Conservation (phyloP, 2,113 vertebrate genomes). For the Triplophysa siluroides region DNA sequence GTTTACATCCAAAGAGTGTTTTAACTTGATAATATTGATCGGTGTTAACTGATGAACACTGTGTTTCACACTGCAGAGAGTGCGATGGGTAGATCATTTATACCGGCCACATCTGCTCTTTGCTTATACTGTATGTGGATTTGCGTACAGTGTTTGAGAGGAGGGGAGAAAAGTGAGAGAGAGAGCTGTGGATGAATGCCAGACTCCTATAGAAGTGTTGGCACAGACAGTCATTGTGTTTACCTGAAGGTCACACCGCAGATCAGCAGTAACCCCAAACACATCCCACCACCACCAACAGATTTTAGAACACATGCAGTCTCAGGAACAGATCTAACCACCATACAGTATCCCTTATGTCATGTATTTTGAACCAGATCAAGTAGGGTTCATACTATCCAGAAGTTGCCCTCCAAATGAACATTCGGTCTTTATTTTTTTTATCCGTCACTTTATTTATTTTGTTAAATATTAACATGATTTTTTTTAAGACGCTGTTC, state of each 20-base stretch:
- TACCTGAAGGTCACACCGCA: constrained; percentile 43
- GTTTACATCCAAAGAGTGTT: neutral
- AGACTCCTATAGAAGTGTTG: constrained; percentile 44
- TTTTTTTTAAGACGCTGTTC: too few relatives aligned
- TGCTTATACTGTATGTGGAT: neutral
- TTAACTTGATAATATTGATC: constrained; percentile 3
- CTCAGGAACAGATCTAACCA: neutral
- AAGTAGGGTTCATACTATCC: too few relatives aligned
- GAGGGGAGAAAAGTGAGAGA: constrained; percentile 8
- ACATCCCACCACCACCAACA: neutral
- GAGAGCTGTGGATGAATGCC: constrained; percentile 29
- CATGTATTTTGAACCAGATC: neutral
- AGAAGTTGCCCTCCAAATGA: too few relatives aligned
- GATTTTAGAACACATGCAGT: neutral
- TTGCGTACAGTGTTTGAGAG: neutral
- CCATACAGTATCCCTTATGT: neutral
- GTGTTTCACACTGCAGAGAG: neutral
- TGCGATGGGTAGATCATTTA: constrained; percentile 1
- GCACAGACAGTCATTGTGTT: constrained; percentile 26
- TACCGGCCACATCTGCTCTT: constrained; percentile 26
- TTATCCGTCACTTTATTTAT: too few relatives aligned
- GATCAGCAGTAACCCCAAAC: constrained; percentile 21
- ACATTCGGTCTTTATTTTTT: too few relatives aligned
- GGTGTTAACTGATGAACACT: neutral
- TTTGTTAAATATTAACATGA: too few relatives aligned